Base-by-base conservation (phyloP, 1,140 invertebrate species). In the Zaprionus capensis region DNA sequence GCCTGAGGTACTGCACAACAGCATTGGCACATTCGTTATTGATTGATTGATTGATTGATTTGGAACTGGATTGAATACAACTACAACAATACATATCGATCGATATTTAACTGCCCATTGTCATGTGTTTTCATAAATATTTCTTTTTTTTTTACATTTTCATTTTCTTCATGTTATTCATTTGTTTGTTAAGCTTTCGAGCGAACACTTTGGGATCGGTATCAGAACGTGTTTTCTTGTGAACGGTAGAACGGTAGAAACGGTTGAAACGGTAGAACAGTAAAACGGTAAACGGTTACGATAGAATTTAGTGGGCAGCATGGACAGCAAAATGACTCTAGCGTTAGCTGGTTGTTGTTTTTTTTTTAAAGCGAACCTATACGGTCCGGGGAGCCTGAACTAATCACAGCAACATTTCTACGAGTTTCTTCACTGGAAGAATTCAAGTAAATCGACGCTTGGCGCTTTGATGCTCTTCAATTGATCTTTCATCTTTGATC, bases 1-100 rank as follows among this genome's bases (percentile, higher is more conserved):
- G 61, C 57, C 71, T 77, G 87, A 91, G 87, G 87, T 91, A 91
- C 87, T 91, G 87, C 87, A 91, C 87, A 87, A 91, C 87, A 87
- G 83, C 81, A 85, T 79, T 80, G 87, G 61, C 71, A 76, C 57
- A 76, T 67, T 67, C 69, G 70, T 49, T 26, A 61, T 51, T 36
- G 44, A 58, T 68, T 58, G n/a, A 55, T 34, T 67, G 53, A 44
- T 49, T 71, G 66, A 63, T 49, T 67, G 44, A 44, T 7, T 44
- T 75, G 66, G 36, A 12, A 58, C 59, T 66, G 24, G 36, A 59
- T 59, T 38, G 41, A 22, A 66, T 71, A 58, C 56, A 56, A 41
- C 61, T 71, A 71, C 31, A 72, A 14, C 63, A 66, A 67, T 44
- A 44, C n/a, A 15, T 34, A 58, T 49, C 24, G 17, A 46, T 58